Conservation (phyloP, 2,113 vertebrate species). For the Forbesichthys papilliferus region DNA sequence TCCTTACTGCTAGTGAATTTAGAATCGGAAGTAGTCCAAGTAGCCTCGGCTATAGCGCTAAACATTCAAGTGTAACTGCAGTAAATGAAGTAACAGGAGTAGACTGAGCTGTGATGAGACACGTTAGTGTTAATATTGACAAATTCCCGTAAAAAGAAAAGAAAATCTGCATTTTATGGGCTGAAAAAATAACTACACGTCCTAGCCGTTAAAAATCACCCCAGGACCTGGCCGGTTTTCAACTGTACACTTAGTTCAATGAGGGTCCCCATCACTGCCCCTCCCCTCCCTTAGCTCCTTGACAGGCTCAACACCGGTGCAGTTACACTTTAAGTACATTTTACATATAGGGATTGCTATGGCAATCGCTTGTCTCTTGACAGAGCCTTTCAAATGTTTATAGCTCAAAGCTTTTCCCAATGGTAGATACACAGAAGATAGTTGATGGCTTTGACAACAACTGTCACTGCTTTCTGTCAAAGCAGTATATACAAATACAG, state of each 20-base stretch:
- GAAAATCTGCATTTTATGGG: too few species aligned
- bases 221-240: too few species aligned
- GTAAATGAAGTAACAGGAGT: too few species aligned
- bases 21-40: conserved; percentile 29
- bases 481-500: conserved; percentile 3
- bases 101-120: too few species aligned
- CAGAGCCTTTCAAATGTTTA: conserved; percentile 34
- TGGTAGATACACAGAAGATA: conserved; percentile 41
- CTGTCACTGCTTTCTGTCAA: conserved; percentile 49
- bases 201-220: too few species aligned
- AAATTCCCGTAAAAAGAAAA: too few species aligned
- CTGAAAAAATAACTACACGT: too few species aligned
- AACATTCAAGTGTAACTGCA: conserved; percentile 18
- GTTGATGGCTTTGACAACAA: conserved; percentile 40
- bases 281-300: too few species aligned
- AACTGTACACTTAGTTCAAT: too few species aligned
- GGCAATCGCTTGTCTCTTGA: conserved; percentile 48
- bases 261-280: too few species aligned
- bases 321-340: not conserved
- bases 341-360: conserved; percentile 25
- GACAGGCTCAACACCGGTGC: too few species aligned
- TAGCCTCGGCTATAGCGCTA: conserved; percentile 18
- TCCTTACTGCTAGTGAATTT: not conserved
- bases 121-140: too few species aligned
- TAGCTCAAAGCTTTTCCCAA: conserved; percentile 48